phyloP scores from a whole-genome alignment of 2,797 vertebrate genomes.

The Parauchenoglanis ngamensis region DNA sequence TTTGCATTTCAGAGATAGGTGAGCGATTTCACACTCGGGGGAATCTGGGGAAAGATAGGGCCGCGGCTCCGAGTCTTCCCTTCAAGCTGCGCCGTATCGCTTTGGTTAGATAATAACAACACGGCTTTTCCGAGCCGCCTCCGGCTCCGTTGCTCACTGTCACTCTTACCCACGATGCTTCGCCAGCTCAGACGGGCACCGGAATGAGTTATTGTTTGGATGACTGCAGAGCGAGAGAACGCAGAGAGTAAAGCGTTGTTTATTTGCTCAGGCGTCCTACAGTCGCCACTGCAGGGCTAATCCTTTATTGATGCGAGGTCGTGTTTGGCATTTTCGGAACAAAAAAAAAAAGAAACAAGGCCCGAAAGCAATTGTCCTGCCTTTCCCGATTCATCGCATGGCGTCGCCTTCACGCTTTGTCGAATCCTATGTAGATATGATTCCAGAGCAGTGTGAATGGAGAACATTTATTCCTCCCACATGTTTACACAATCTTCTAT shows the following conservation, averaged over 20 bases:
- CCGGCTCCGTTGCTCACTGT: constrained; percentile 44
- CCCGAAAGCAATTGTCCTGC: constrained; percentile 40
- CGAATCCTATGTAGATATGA: constrained; percentile 28
- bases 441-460: constrained; percentile 23
- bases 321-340: constrained; percentile 34
- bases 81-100: constrained; percentile 54
- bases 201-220: constrained; percentile 46
- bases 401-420: constrained; percentile 7
- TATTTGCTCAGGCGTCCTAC: constrained; percentile 36
- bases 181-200: constrained; percentile 28
- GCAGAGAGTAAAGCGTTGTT: constrained; percentile 33
- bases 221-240: constrained; percentile 35
- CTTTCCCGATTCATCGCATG: constrained; percentile 30
- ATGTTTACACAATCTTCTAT: not conserved
- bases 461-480: constrained; percentile 25
- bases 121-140: constrained; percentile 46
- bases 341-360: not conserved
- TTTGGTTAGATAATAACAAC: constrained; percentile 55
- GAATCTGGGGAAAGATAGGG: constrained; percentile 49
- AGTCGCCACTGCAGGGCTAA: constrained; percentile 33
- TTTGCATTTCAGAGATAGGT: constrained; percentile 57
- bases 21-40: constrained; percentile 56
- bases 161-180: constrained; percentile 32
- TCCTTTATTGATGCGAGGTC: constrained; percentile 46
- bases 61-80: constrained; percentile 33